Conservation (phyloP, 2,113 vertebrate genomes). For the Cygnus atratus region DNA sequence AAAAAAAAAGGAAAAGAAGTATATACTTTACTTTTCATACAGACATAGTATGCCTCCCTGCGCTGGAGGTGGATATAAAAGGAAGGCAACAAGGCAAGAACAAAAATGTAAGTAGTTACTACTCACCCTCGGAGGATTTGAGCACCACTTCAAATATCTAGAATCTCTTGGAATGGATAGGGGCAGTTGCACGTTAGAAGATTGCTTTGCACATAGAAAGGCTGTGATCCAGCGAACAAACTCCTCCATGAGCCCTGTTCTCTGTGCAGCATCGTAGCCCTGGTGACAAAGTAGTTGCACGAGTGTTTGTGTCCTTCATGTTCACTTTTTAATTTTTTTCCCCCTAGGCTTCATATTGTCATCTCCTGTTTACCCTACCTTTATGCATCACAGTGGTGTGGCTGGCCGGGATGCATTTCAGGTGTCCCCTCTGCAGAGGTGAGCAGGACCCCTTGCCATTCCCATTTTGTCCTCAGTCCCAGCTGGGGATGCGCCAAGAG, state of each 20-base stretch:
- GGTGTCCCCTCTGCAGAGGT: accelerated
- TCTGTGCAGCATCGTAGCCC: not conserved
- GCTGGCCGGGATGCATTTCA: not conserved
- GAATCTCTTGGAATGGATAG: not conserved
- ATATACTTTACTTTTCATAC: not conserved
- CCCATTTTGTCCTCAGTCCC: accelerated
- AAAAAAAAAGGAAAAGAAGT: not conserved
- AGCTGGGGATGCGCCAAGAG: not conserved
- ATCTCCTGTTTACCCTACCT: not conserved
- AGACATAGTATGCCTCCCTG: not conserved
- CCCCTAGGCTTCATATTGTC: accelerated
- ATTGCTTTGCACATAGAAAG: not conserved
- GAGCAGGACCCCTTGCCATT: accelerated
- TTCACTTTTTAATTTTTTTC: not conserved
- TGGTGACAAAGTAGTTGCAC: not conserved
- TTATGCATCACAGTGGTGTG: accelerated
- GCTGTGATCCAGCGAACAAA: not conserved
- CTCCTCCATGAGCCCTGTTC: not conserved
- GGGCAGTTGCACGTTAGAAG: accelerated
- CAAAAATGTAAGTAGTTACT: not conserved
- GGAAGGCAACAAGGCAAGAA: not conserved
- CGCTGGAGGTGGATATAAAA: not conserved
- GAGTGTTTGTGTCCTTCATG: accelerated
- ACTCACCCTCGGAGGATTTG: not conserved
- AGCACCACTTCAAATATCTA: not conserved